Conservation (phyloP, 2,888 invertebrate genomes). For the Agrotis puta region DNA sequence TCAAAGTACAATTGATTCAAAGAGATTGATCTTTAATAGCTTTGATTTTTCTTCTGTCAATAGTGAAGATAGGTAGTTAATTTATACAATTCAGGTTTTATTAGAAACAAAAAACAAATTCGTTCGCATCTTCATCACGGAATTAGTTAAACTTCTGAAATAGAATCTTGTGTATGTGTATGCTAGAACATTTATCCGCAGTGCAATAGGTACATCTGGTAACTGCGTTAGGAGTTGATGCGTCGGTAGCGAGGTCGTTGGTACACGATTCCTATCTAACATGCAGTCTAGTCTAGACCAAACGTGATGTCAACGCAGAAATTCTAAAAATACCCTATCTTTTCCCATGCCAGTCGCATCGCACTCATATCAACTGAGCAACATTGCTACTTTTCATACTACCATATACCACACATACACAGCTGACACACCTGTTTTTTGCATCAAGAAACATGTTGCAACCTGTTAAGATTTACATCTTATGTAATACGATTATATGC, state of each 20-base stretch:
- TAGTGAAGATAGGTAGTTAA: conserved; percentile 30
- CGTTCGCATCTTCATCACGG: neutral
- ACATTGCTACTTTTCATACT: conserved; percentile 59
- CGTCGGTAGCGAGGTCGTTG: conserved; percentile 72
- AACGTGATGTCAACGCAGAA: conserved; percentile 69
- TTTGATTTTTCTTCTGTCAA: conserved; percentile 34
- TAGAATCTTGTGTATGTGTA: conserved; percentile 22
- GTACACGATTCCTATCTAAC: conserved; percentile 69
- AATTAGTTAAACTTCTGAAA: conserved; percentile 18
- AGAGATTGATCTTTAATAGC: conserved; percentile 47
- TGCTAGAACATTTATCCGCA: conserved; percentile 42
- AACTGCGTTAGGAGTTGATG: conserved; percentile 66
- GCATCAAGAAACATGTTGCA: conserved; percentile 83
- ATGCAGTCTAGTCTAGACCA: conserved; percentile 71
- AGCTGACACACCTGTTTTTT: conserved; percentile 76
- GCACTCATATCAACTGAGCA: conserved; percentile 51
- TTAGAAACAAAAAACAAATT: neutral
- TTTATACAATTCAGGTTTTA: conserved; percentile 18
- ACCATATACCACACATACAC: conserved; percentile 79
- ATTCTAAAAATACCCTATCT: conserved; percentile 66
- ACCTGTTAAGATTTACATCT: conserved; percentile 78
- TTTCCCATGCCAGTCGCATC: conserved; percentile 69
- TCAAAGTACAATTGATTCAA: conserved; percentile 47
- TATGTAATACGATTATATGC: conserved; percentile 81
- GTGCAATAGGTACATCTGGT: conserved; percentile 67